Evolutionary conservation across 1,140 invertebrate genomes (phyloP), one percentile per base, ranked within the genome.

Genomic region (Antheraea pernyi): DNA sequence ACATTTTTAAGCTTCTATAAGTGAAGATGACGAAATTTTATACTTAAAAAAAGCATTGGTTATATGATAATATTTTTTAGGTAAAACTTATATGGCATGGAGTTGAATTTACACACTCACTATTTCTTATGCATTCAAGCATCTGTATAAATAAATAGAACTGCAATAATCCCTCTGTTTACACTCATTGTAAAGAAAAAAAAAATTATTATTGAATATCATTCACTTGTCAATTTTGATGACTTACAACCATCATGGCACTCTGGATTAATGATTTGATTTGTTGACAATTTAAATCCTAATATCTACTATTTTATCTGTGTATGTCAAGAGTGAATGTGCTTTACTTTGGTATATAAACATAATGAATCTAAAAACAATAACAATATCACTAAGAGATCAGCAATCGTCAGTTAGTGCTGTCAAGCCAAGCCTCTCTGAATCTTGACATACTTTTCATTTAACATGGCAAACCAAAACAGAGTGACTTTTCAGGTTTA

Each of bases 111-210:
- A 19, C 36, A 78, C 81, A 90, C 88, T 90, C 72, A 90, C 88
- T 79, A 88, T 81, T 89, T 90, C 72, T 81, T 89, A 88, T 90
- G 81, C 88, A 90, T 89, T 60, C 65, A 53, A 19, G 53, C 48
- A 48, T 68, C 16, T 70, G 58, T 68, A 68, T 61, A 68, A 62
- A 70, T 69, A 62, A 75, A 70, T 30, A 70, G 61, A 70, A 68
- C 65, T 48, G 53, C 66, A 71, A 4, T 58, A 61, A 71, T 42
- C 16, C 9, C 46, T 65, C 58, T 70, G 59, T 42, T 9, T 59
- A 72, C 75, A 73, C 69, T 66, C 75, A 79, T 79, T 64, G 61
- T 78, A 61, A 19, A 60, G 64, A 66, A 70, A 66, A 71, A 2
- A 74, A 66, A 72, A 70, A 67, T 76, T 69, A 73, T 71, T 68